A percentile compares a stretch with the other conserved stretches of the same genome.
phyloP scores from a whole-genome alignment of 2,888 invertebrate species.

The Lepetodrilus schrolli region DNA sequence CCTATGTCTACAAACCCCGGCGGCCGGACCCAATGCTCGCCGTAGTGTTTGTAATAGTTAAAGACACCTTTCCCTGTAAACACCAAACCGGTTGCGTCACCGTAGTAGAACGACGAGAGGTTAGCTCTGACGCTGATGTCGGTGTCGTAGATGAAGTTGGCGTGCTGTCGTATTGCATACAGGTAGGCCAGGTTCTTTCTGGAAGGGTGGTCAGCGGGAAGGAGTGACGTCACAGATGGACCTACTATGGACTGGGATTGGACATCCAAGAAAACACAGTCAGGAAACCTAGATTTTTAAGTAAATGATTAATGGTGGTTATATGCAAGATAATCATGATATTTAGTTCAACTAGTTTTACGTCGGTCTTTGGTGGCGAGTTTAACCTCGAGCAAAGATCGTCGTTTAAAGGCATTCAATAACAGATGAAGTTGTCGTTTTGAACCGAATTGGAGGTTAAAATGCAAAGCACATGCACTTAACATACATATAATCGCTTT shows the following conservation, averaged over 20 bases:
- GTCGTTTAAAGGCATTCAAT: too few relatives aligned
- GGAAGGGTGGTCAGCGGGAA: not conserved
- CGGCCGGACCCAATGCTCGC: not conserved
- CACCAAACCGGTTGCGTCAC: not conserved
- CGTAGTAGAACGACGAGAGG: not conserved
- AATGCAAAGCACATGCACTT: too few relatives aligned
- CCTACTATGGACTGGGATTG: not conserved
- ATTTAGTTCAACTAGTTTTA: too few relatives aligned
- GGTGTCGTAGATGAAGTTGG: not conserved
- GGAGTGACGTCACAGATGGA: not conserved
- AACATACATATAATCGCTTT: too few relatives aligned
- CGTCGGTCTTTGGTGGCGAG: too few relatives aligned
- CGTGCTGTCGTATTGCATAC: conserved; percentile 2
- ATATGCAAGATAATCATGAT: too few relatives aligned
- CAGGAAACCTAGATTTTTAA: not conserved
- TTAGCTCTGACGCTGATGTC: not conserved
- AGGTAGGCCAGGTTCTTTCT: conserved; percentile 11
- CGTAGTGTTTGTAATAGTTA: not conserved
- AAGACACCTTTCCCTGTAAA: not conserved
- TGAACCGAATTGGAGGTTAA: too few relatives aligned
- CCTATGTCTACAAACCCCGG: not conserved
- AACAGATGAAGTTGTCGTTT: too few relatives aligned
- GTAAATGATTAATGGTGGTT: too few relatives aligned
- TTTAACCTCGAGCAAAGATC: too few relatives aligned
- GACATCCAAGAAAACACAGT: not conserved